These are phyloP conservation scores for Theonella swinhoei DNA, from an alignment of 37 sponge, comb jelly and placozoan genomes.

Conservation along the genomic window DNA sequence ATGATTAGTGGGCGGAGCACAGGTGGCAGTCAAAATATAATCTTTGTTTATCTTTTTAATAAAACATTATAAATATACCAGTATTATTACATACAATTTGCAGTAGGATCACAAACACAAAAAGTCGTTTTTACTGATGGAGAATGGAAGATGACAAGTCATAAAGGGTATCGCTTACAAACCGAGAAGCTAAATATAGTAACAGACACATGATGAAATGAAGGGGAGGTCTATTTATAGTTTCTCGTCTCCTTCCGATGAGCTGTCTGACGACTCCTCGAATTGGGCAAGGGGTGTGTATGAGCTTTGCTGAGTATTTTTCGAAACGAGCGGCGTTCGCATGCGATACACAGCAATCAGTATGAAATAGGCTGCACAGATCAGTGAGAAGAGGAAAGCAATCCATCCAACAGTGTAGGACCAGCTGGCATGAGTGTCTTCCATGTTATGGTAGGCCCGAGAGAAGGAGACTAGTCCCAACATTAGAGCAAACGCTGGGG, in stretches of 20 bases:
- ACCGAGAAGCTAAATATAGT: neutral
- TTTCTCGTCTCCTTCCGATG: conserved; percentile 26
- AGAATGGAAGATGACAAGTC: neutral
- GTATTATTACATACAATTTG: neutral
- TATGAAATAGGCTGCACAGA: conserved; percentile 48
- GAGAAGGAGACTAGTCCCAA: conserved; percentile 43
- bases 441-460: neutral
- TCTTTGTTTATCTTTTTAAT: too few species aligned
- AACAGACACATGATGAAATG: neutral
- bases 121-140: neutral
- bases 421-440: conserved; percentile 29
- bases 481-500: conserved; percentile 34
- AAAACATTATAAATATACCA: neutral
- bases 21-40: too few species aligned
- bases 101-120: neutral
- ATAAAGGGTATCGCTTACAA: too few species aligned
- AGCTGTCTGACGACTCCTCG: conserved; percentile 6
- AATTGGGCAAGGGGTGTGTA: conserved; percentile 50
- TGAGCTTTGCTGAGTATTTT: conserved; percentile 16
- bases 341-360: conserved; percentile 30
- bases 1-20: conserved; percentile 8
- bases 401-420: conserved; percentile 75
- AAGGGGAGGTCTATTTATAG: neutral
- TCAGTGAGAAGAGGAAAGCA: conserved; percentile 32
- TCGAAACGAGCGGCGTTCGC: neutral